Evolutionary conservation across 2,888 invertebrate species (phyloP), one percentile per base, ranked within the genome.

Genomic region (Bibio marci): DNA sequence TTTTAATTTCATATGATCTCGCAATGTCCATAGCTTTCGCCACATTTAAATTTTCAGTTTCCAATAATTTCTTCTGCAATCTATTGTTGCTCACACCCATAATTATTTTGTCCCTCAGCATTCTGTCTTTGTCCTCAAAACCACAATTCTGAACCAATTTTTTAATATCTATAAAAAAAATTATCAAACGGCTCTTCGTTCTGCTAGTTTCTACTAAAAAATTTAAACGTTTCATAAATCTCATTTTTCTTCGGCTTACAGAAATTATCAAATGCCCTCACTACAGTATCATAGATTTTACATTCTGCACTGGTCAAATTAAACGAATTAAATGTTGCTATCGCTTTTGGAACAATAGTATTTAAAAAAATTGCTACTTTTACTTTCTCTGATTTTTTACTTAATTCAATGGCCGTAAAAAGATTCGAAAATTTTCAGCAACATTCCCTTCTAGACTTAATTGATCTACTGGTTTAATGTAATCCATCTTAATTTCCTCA

Each of bases 291-390:
- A 37, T 43, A 45, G 14, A 43, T 36, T 37, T 41, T 47, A 17
- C 41, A 45, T 4, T 50, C 41, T 12, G 34, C 43, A 10, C 43
- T 43, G 1, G 39, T 37, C 14, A 50, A 27, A n/a, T 38, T 41
- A 28, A 52, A 48, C 3, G 49, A 48, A 19, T 51, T 45, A 36
- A 38, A 52, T 26, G 48, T 44, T 34, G 52, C 49, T n/a, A 50
- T 41, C 4, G 50, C 50, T 25, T 51, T 51, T 3, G 48, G 42
- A 4, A 49, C 49, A 26, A 49, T 45, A 1, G 47, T 42, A 28
- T 51, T 48, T 8, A 52, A 37, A 17, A 51, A 47, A 35, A 52
- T 46, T 19, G 47, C 49, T 1, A 49, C 41, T 39, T 48, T 44
- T 5, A 49, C 43, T 8, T 43, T 42, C 6, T 48, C 44, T 0